phyloP scores from a whole-genome alignment of 2,113 vertebrate species.

The Polypterus senegalus region DNA sequence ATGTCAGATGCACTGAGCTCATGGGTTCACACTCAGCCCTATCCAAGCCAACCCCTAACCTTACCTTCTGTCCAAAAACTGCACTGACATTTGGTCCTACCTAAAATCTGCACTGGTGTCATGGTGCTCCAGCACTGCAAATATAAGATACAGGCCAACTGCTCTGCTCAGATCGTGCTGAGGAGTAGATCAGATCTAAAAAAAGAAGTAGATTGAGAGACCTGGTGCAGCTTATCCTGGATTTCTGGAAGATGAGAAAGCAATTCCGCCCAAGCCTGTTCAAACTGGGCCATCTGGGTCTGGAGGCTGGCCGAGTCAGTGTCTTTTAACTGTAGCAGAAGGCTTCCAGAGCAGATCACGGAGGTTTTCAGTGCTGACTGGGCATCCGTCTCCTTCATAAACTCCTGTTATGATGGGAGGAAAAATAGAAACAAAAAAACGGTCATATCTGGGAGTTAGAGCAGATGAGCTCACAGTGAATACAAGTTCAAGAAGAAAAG shows the following conservation, averaged over 20 bases:
- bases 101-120: no score
- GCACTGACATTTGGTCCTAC: no score
- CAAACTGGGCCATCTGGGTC: conserved; percentile 49
- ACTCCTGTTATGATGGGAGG: conserved; percentile 34
- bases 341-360: conserved; percentile 51
- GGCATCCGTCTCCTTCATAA: conserved; percentile 62
- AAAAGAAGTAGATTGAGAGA: conserved; percentile 15
- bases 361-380: conserved; percentile 59
- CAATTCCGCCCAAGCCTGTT: conserved; percentile 66
- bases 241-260: conserved; percentile 42
- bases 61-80: no score
- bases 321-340: conserved; percentile 58
- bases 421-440: conserved; percentile 8
- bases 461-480: background rate
- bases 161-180: no score
- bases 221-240: conserved; percentile 71
- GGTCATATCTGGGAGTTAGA: background rate
- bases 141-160: background rate
- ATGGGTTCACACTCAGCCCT: no score
- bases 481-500: conserved; percentile 7
- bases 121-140: background rate
- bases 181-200: background rate
- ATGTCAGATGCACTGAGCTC: no score
- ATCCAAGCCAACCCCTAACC: no score
- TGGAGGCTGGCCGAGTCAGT: conserved; percentile 44